These are phyloP conservation scores for Limenitis camilla DNA, from an alignment of 2,888 invertebrate species.

Conservation along the genomic window DNA sequence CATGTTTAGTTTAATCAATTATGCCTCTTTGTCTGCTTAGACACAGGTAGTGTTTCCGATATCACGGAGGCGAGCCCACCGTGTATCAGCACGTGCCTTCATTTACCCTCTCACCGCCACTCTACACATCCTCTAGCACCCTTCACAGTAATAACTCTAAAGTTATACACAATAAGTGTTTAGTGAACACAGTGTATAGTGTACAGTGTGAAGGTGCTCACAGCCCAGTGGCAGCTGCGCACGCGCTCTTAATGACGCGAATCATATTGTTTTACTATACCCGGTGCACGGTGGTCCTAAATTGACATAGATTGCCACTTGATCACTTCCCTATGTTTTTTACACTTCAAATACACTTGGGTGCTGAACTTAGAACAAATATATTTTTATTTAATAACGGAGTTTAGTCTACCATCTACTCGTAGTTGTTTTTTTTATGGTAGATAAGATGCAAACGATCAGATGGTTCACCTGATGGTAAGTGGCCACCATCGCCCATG, in stretches of 20 bases:
- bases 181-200: background rate
- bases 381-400: too few relatives aligned
- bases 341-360: slow-evolving; percentile 6
- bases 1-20: too few relatives aligned
- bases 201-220: slow-evolving; percentile 27
- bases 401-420: too few relatives aligned
- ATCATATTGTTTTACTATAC: slow-evolving; percentile 39
- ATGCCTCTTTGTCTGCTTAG: too few relatives aligned
- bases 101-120: slow-evolving; percentile 46
- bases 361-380: too few relatives aligned
- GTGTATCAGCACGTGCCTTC: slow-evolving; percentile 49
- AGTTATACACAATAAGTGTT: background rate
- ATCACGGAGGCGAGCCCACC: slow-evolving; percentile 40
- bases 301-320: slow-evolving; percentile 60
- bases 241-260: slow-evolving; percentile 58
- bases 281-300: slow-evolving; percentile 48
- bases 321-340: slow-evolving; percentile 44
- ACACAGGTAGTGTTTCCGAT: slow-evolving; percentile 6
- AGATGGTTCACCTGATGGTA: too few relatives aligned
- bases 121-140: slow-evolving; percentile 42
- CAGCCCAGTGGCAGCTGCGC: slow-evolving; percentile 51
- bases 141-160: slow-evolving; percentile 21
- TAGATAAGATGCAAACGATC: too few relatives aligned
- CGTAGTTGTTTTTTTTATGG: too few relatives aligned
- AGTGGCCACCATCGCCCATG: too few relatives aligned